Conservation (phyloP, 1,140 invertebrate species). For the Homalodisca vitripennis region DNA sequence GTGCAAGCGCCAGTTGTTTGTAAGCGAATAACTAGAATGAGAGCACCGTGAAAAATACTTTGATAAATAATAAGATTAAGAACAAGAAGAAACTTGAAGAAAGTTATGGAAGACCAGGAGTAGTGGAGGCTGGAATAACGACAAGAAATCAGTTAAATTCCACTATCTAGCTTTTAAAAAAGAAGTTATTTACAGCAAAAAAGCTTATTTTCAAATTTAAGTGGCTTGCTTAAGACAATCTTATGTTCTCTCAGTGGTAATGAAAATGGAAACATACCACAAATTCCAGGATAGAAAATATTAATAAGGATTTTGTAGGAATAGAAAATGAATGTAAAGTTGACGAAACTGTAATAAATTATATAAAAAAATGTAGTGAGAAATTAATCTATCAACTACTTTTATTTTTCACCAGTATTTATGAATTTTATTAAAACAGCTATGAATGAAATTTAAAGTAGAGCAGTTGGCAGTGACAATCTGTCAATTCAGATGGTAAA, state of each 20-base stretch:
- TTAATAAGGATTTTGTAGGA: not conserved
- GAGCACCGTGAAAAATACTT: not conserved
- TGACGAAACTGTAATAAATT: too few relatives aligned
- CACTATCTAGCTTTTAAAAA: not conserved
- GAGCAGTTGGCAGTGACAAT: too few relatives aligned
- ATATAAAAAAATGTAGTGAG: too few relatives aligned
- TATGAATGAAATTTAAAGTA: too few relatives aligned
- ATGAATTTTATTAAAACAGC: too few relatives aligned
- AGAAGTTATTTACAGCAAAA: not conserved
- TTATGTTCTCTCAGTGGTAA: not conserved
- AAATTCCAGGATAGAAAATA: not conserved
- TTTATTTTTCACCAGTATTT: too few relatives aligned
- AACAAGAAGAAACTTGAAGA: not conserved
- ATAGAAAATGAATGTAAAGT: too few relatives aligned
- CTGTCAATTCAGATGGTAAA: not conserved
- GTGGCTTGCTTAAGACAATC: not conserved
- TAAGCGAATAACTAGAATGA: not conserved
- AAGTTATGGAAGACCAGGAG: not conserved
- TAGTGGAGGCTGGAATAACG: not conserved
- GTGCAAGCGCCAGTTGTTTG: not conserved
- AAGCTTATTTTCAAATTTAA: not conserved
- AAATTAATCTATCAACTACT: too few relatives aligned
- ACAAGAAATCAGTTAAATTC: not conserved
- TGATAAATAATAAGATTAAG: not conserved
- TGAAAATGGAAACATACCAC: not conserved